Percentiles rank a stretch among this genome's conserved stretches.
Conservation (phyloP, 2,888 invertebrate genomes). For the Ptilodon capucinus region DNA sequence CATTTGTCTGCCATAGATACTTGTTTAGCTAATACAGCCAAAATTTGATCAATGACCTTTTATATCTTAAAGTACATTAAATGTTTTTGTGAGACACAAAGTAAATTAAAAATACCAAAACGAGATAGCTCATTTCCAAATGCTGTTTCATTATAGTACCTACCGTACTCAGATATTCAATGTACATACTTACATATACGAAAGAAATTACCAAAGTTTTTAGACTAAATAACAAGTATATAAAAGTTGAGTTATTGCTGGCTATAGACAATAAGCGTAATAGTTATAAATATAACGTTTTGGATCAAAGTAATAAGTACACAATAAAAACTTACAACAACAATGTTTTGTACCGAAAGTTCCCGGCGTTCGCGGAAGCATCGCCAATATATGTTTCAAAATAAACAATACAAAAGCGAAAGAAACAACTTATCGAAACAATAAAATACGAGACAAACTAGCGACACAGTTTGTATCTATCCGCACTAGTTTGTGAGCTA, state of each 20-base stretch:
- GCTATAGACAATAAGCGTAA: background rate
- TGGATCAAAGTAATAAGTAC: background rate
- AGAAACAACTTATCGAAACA: conserved; percentile 5
- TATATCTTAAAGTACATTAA: background rate
- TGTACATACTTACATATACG: background rate
- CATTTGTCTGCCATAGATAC: background rate
- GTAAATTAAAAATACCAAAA: too few species aligned
- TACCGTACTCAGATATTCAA: background rate
- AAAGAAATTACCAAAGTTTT: background rate
- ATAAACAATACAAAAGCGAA: conserved; percentile 13
- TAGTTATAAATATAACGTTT: background rate
- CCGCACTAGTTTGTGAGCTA: background rate
- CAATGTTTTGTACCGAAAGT: conserved; percentile 2
- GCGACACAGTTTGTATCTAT: conserved; percentile 1
- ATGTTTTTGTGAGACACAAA: too few species aligned
- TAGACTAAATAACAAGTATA: too few species aligned
- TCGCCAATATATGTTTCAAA: conserved; percentile 10
- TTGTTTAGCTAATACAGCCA: background rate
- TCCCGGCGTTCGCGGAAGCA: background rate
- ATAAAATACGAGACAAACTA: conserved; percentile 1
- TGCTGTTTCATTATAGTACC: background rate
- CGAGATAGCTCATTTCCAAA: background rate
- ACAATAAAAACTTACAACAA: conserved; percentile 4
- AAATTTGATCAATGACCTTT: background rate
- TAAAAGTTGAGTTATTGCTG: background rate